Base-by-base conservation (phyloP, 2,797 vertebrate genomes). In the Trematomus bernacchii region DNA sequence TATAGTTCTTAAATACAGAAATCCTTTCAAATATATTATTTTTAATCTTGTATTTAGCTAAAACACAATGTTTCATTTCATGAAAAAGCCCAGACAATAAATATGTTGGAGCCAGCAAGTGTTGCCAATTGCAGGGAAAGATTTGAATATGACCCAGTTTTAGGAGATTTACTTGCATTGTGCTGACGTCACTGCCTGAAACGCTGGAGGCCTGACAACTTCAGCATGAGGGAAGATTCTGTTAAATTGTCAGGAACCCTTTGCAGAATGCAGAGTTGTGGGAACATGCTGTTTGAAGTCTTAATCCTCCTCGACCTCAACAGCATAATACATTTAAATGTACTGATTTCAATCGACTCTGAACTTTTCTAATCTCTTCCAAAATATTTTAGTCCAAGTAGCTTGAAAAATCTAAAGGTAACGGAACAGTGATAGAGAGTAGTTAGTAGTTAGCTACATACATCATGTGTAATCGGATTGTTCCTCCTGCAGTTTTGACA, bases 91-190 rank as follows among this genome's bases (percentile, higher is more conserved):
- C 62, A 66, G 61, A 73, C 42, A 68, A 82, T 73, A 67, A 52
- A 78, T 70, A 73, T 76, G 66, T 76, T 80, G 52, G 63, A 84
- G 85, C 79, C 82, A 84, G 71, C 76, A 55, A 75, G 64, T 72
- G 64, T 87, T 84, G 63, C 54, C 73, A 74, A 60, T 85, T 86
- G 72, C 83, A 69, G 82, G 88, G 76, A 73, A 70, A 73, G 70
- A 90, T 89, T 83, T 91, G 79, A 91, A 88, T 89, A 72, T 94
- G 92, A 93, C 91, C 93, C 75, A 93, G 87, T 93, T 94, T 93
- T 47, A 54, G 76, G 51, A 86, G 90, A 85, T 90, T 57, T 80
- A 81, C 73, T 92, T 90, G 85, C 33, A 21, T 84, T 80, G 60
- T 66, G 33, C 76, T 85, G 87, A 92, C 85, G 83, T 91, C 87